Conservation (phyloP, 2,797 vertebrate genomes). For the Karalla daura region DNA sequence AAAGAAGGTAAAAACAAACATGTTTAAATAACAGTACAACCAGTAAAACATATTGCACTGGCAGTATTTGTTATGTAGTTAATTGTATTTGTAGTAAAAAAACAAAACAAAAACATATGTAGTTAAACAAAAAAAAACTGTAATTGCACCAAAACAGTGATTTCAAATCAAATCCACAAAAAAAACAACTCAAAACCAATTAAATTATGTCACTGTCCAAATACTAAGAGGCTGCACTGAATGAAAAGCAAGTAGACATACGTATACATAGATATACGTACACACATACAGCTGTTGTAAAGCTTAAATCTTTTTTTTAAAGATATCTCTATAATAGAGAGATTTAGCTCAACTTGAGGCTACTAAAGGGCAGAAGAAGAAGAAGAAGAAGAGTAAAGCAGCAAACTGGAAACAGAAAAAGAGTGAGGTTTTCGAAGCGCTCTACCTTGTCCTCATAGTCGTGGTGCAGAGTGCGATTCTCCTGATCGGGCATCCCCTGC, state of each 20-base stretch:
- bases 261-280: slow-evolving; percentile 18
- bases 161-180: not conserved
- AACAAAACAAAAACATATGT: no score
- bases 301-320: not conserved
- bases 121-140: no score
- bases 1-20: not conserved
- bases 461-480: slow-evolving; percentile 50
- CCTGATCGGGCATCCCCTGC: slow-evolving; percentile 71
- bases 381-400: not conserved
- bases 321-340: slow-evolving; percentile 4
- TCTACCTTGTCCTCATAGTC: slow-evolving; percentile 77
- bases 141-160: no score
- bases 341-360: not conserved
- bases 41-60: not conserved
- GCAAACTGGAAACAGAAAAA: not conserved
- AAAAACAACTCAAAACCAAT: not conserved
- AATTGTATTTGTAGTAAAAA: no score
- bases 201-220: slow-evolving; percentile 23
- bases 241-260: slow-evolving; percentile 7
- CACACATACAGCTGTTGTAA: slow-evolving; percentile 3
- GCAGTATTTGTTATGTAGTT: not conserved
- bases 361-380: not conserved
- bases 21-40: not conserved
- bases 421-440: not conserved
- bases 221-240: slow-evolving; percentile 16